phyloP scores from a whole-genome alignment of 2,888 invertebrate species.

The Pantelozetes paolii region DNA sequence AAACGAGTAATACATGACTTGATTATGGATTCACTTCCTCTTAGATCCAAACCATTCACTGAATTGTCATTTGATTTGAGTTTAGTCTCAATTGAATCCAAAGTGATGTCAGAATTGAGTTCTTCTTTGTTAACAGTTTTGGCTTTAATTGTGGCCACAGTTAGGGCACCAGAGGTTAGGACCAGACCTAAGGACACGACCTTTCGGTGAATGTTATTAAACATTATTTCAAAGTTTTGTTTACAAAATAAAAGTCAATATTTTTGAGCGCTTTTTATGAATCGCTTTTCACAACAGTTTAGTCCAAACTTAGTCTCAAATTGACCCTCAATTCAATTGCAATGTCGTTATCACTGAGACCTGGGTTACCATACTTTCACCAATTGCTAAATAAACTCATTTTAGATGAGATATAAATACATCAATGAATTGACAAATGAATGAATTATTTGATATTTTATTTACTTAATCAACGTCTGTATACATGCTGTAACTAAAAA shows the following conservation, averaged over 20 bases:
- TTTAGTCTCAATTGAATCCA: neutral
- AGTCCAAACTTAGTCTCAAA: too few relatives aligned
- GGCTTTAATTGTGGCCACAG: conserved; percentile 1
- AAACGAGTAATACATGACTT: conserved; percentile 8
- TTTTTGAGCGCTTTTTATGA: neutral
- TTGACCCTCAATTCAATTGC: neutral
- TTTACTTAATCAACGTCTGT: too few relatives aligned
- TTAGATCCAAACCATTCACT: neutral
- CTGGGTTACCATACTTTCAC: too few relatives aligned
- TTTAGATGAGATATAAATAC: too few relatives aligned
- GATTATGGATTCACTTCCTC: neutral
- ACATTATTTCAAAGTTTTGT: neutral
- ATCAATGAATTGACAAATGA: too few relatives aligned
- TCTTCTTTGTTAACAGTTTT: neutral
- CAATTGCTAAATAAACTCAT: too few relatives aligned
- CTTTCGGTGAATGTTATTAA: neutral
- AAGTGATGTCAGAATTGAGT: neutral
- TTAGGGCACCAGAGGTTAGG: neutral
- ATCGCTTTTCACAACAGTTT: neutral
- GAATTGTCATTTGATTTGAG: neutral
- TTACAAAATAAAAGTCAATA: neutral
- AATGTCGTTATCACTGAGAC: neutral
- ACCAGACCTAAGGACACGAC: neutral
- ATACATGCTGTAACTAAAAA: too few relatives aligned
- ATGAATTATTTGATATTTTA: too few relatives aligned